Evolutionary conservation across 2,888 invertebrate genomes (phyloP), one percentile per base, ranked within the genome.

Genomic region (Ctenicera cuprea): DNA sequence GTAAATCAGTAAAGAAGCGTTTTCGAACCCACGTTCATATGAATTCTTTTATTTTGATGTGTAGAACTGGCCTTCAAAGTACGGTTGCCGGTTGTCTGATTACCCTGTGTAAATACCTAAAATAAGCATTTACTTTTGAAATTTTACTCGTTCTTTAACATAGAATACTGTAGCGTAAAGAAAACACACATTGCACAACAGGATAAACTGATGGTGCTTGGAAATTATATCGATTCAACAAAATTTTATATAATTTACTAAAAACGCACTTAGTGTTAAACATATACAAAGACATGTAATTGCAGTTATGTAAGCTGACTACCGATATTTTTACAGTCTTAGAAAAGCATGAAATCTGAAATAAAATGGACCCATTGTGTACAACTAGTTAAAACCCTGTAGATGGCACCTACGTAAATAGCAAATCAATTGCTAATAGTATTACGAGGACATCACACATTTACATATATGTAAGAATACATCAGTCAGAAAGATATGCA

Each of bases 401-500:
- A 33, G 48, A 61, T 38, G 48, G 61, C 38, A 61, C 37, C 50
- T 68, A 68, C 68, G 11, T 50, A 54, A 54, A 14, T 38, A 26
- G 57, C 66, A 57, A 64, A 64, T 22, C n/a, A 68, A 61, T 61
- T 61, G 20, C 26, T 16, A 54, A 54, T 54, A 41, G 18, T 38
- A 38, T 48, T 63, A 48, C 22, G 33, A 63, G 37, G 48, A 68
- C 71, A 71, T 71, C 71, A 71, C 65, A 70, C 63, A 48, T 66
- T 52, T 61, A 62, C 50, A 37, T 43, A 64, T 59, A 65, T 69
- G 62, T 73, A 69, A 48, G 54, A 69, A 62, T 73, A 74, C 59
- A 66, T 73, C 75, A 73, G 75, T 73, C 70, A 26, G 63, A 75
- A 75, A 61, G 75, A 75, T 75, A 75, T 75, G 75, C 75, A 70